Base-by-base conservation (phyloP, 1,140 invertebrate genomes). In the Himalopsyche phryganea region DNA sequence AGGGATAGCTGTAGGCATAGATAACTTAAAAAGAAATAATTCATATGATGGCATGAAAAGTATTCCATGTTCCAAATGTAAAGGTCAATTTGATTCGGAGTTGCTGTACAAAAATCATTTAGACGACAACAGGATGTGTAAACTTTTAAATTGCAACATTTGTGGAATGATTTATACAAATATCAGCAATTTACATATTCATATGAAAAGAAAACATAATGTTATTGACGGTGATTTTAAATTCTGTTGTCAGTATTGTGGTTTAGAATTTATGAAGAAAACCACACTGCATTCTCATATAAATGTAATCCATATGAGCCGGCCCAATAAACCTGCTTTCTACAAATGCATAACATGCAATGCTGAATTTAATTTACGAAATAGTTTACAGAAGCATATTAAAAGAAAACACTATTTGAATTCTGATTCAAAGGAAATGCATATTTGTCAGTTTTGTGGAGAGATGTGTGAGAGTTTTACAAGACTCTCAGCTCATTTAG, bases 171-270 rank as follows among this genome's bases (percentile, higher is more conserved):
- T 28, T 5, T 28, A 28, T 9, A 28, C 23, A 28, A 28, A 28
- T 28, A 28, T 9, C 9, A 28, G 23, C 23, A 28, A 28, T 28
- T 28, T 28, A 28, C 23, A 28, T 28, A 28, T 28, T 44, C 50
- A 52, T 42, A 35, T 52, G 50, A 28, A 35, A 15, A 52, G 50
- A 52, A 52, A 52, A 14, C 50, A 52, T 14, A 42, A 44, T 11
- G 11, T 41, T 52, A 36, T 23, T 23, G 18, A 42, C 11, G 50
- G 41, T 11, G 36, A 52, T 41, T 52, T 52, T 23, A 38, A 42
- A 52, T 44, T 42, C n/a, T 32, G 38, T n/a, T 52, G 50, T 18
- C 50, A 44, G 28, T 52, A 42, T 28, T 52, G 50, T 40, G 50
- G 50, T 11, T 23, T 52, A 4, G 50, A 52, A 52, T 52, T 42